phyloP scores from a whole-genome alignment of 2,797 vertebrate genomes.

The Anas bahamensis region DNA sequence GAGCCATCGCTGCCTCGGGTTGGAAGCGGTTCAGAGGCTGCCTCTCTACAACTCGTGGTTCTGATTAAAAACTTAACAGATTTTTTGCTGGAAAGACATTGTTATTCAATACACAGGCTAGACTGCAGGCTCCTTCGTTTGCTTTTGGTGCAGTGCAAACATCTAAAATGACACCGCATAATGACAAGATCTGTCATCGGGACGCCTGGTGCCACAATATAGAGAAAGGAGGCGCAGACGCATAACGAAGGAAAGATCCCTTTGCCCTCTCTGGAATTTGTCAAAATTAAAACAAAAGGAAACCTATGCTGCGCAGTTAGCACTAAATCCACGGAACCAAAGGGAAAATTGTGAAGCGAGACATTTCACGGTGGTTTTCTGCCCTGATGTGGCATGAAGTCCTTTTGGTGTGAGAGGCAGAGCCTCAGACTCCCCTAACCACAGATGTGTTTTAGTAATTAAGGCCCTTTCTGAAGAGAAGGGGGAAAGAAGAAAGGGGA shows the following conservation, averaged over 20 bases:
- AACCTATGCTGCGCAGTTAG: not conserved
- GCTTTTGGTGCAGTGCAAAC: slow-evolving; percentile 70
- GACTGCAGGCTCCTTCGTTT: slow-evolving; percentile 61
- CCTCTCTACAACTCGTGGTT: slow-evolving; percentile 3
- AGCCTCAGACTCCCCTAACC: not conserved
- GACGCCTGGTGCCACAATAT: slow-evolving; percentile 34
- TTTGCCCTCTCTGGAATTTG: slow-evolving; percentile 17
- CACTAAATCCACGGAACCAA: not conserved
- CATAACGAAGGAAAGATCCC: not conserved
- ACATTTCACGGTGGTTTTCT: not conserved
- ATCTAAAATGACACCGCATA: slow-evolving; percentile 56
- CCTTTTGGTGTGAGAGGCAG: not conserved
- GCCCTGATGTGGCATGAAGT: not conserved
- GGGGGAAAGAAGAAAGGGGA: not conserved
- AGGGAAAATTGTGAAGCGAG: not conserved
- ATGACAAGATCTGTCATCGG: slow-evolving; percentile 65
- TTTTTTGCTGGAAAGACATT: slow-evolving; percentile 38
- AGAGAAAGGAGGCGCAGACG: not conserved
- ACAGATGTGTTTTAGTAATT: slow-evolving; percentile 14
- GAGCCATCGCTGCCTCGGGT: not conserved
- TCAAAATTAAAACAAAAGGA: slow-evolving; percentile 41
- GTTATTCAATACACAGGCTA: slow-evolving; percentile 63
- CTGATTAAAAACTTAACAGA: slow-evolving; percentile 63
- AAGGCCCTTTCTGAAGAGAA: not conserved
- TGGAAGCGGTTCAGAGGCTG: not conserved